These are phyloP conservation scores for Psophia crepitans DNA, from an alignment of 2,113 vertebrate genomes.

Conservation along the genomic window DNA sequence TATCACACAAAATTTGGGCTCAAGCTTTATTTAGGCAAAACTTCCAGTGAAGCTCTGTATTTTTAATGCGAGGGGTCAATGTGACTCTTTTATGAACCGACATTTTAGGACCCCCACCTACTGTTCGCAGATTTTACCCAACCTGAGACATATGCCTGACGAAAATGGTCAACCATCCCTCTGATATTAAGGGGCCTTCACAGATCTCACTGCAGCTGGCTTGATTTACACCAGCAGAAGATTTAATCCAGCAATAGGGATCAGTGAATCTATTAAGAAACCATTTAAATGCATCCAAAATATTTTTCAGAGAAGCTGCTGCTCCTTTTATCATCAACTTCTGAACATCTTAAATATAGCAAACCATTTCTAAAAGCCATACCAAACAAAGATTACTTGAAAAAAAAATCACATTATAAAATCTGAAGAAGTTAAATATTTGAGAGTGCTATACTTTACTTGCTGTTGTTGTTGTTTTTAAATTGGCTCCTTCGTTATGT, in stretches of 20 bases:
- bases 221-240: background rate
- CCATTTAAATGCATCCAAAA: background rate
- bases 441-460: background rate
- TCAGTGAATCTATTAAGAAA: background rate
- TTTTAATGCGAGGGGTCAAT: background rate
- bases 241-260: background rate
- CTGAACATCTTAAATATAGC: background rate
- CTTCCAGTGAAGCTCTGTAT: background rate
- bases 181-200: background rate
- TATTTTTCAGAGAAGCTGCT: background rate
- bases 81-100: background rate
- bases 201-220: background rate
- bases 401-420: background rate
- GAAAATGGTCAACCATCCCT: background rate
- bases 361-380: background rate
- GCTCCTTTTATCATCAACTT: background rate
- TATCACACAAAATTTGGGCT: slow-evolving; percentile 42
- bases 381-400: background rate
- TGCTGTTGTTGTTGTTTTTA: background rate
- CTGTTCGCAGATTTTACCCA: background rate
- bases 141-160: background rate
- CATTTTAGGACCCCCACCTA: background rate
- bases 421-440: slow-evolving; percentile 23
- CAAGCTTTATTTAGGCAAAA: background rate
- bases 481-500: background rate